Conservation (phyloP, 2,888 invertebrate genomes). For the Caradrina kadenii region DNA sequence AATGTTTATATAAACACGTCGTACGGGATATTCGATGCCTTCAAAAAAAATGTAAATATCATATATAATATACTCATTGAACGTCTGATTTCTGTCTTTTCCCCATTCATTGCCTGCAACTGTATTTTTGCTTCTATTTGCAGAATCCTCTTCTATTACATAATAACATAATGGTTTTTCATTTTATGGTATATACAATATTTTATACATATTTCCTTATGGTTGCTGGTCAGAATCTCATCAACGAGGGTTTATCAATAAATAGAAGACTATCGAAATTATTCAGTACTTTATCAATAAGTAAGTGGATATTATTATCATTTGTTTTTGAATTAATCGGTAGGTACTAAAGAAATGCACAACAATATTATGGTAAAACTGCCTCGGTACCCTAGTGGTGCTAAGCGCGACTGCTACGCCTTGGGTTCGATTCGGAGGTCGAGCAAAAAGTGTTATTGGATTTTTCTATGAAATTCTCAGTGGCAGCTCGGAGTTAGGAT, state of each 20-base stretch:
- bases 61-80: not conserved
- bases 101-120: not conserved
- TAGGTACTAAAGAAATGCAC: no score
- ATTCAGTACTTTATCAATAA: slow-evolving; percentile 7
- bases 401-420: no score
- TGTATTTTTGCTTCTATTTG: not conserved
- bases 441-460: no score
- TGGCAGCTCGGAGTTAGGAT: no score
- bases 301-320: slow-evolving; percentile 19
- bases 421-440: no score
- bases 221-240: slow-evolving; percentile 37
- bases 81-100: not conserved
- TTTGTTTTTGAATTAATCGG: not conserved
- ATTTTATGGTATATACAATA: not conserved
- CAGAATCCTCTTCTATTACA: not conserved
- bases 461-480: no score
- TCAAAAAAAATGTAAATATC: slow-evolving; percentile 21
- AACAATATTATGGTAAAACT: no score
- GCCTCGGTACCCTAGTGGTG: no score
- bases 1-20: not conserved
- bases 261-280: slow-evolving; percentile 22
- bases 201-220: slow-evolving; percentile 12
- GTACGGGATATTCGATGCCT: slow-evolving; percentile 8
- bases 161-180: not conserved
- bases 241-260: slow-evolving; percentile 12